A percentile compares a stretch with the other conserved stretches of the same genome.
phyloP scores from a whole-genome alignment of 2,888 invertebrate species.

The Lacanobia wlatinum region DNA sequence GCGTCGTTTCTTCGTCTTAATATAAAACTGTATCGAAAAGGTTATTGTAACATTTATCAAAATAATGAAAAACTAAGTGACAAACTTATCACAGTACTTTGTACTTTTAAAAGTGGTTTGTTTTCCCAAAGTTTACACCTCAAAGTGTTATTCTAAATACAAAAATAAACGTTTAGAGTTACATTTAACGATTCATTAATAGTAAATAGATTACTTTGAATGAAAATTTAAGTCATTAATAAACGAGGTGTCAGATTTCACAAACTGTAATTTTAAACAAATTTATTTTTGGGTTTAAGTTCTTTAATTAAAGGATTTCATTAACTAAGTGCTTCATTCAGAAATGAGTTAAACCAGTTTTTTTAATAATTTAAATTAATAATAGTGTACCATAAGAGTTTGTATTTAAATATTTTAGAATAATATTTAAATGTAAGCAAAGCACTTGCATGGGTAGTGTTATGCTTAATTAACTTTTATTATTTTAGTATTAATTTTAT shows the following conservation, averaged over 20 bases:
- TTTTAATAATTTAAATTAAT: background rate
- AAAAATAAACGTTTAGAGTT: background rate
- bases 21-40: too few relatives aligned
- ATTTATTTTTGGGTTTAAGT: background rate
- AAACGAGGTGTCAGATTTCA: background rate
- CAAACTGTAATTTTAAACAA: background rate
- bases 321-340: background rate
- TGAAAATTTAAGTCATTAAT: constrained; percentile 14
- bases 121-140: background rate
- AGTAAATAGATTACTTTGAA: background rate
- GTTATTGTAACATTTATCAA: too few relatives aligned
- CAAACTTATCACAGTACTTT: too few relatives aligned
- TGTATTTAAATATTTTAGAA: background rate
- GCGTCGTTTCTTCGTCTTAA: too few relatives aligned
- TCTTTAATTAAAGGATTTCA: background rate
- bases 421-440: background rate
- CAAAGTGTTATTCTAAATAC: background rate
- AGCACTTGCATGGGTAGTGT: background rate
- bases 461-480: background rate
- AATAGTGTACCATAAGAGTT: background rate
- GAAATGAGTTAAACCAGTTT: background rate
- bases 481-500: background rate
- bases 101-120: background rate
- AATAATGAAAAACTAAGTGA: too few relatives aligned
- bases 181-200: background rate